These are phyloP conservation scores for Leiothrix lutea DNA, from an alignment of 2,113 vertebrate genomes.

Conservation along the genomic window DNA sequence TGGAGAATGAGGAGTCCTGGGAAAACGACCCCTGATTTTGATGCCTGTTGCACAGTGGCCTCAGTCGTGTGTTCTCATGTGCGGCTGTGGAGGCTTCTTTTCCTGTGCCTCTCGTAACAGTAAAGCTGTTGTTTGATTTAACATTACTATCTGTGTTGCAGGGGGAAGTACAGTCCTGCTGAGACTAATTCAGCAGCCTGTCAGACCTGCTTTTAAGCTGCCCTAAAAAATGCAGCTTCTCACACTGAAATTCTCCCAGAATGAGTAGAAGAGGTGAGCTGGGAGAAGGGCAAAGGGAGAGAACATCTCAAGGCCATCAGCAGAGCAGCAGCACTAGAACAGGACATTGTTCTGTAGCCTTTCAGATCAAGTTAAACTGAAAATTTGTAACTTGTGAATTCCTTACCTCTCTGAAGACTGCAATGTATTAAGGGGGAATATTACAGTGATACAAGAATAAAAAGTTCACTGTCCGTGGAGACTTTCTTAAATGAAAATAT, in stretches of 20 bases:
- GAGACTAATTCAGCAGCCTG: background rate
- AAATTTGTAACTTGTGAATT: background rate
- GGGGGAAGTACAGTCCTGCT: background rate
- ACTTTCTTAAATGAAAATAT: slow-evolving; percentile 32
- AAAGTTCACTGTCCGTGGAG: background rate
- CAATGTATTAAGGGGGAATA: background rate
- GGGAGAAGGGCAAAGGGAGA: background rate
- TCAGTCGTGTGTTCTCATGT: accelerated
- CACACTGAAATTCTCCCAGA: background rate
- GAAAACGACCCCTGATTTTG: background rate
- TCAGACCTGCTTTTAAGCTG: background rate
- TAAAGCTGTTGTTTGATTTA: background rate
- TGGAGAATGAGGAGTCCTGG: background rate
- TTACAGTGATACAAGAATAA: background rate
- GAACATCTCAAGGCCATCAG: background rate
- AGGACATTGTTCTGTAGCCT: background rate
- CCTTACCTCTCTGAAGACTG: background rate
- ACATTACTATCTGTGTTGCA: background rate
- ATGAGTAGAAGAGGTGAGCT: background rate
- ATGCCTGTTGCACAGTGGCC: background rate
- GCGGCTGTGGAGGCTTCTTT: background rate
- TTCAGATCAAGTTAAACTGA: background rate
- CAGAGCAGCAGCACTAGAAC: background rate
- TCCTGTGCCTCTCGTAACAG: background rate
- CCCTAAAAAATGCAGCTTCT: background rate